phyloP scores from a whole-genome alignment of 2,888 invertebrate species.

The Pseudococcus viburni region DNA sequence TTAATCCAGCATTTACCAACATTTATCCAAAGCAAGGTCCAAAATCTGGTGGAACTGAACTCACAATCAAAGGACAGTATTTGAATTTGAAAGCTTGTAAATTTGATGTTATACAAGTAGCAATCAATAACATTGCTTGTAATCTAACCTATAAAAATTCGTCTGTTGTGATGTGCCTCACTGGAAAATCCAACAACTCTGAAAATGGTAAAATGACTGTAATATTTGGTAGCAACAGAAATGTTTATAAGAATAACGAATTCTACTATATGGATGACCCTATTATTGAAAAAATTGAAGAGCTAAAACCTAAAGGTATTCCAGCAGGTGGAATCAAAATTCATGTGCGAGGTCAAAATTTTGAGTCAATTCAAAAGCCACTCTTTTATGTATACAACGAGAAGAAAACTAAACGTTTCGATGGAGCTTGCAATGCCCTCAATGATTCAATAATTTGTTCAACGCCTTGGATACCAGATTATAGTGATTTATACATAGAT shows the following conservation, averaged over 20 bases:
- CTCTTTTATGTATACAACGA: constrained; percentile 93
- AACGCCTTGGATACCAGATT: constrained; percentile 85
- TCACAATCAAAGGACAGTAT: constrained; percentile 91
- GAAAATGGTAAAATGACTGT: constrained; percentile 84
- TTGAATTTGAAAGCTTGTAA: constrained; percentile 96
- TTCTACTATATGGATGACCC: constrained; percentile 94
- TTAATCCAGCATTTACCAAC: constrained; percentile 88
- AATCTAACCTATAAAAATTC: constrained; percentile 77
- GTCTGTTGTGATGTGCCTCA: constrained; percentile 85
- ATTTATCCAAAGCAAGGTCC: constrained; percentile 93
- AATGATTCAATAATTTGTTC: constrained; percentile 85
- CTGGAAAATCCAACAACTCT: constrained; percentile 81
- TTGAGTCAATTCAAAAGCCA: constrained; percentile 91
- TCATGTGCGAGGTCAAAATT: constrained; percentile 89
- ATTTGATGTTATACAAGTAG: constrained; percentile 84
- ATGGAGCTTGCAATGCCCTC: constrained; percentile 81
- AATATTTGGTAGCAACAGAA: constrained; percentile 78
- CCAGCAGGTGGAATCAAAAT: constrained; percentile 94
- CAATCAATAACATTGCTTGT: constrained; percentile 88
- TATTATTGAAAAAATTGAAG: constrained; percentile 86
- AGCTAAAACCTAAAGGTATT: constrained; percentile 84
- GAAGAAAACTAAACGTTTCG: constrained; percentile 80
- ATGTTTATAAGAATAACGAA: constrained; percentile 84
- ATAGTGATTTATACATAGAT: constrained; percentile 79
- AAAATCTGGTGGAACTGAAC: constrained; percentile 92